Conservation (phyloP, 1,140 invertebrate species). For the Plutomurus gul region DNA sequence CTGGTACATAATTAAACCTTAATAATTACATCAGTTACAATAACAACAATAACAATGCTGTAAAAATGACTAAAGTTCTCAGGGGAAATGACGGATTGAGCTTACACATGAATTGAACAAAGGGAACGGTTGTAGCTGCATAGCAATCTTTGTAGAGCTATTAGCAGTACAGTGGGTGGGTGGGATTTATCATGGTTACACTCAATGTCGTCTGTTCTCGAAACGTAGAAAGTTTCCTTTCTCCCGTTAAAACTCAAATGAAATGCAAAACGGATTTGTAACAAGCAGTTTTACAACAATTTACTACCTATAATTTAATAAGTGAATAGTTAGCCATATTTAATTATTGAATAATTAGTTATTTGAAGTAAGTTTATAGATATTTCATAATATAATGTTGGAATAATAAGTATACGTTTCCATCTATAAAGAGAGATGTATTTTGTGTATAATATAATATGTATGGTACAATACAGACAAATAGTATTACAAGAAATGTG, state of each 20-base stretch:
- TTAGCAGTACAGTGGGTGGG: not conserved
- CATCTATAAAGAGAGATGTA: not conserved
- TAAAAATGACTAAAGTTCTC: slow-evolving; percentile 23
- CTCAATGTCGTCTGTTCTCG: no score
- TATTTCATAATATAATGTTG: not conserved
- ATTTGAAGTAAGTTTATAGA: slow-evolving; percentile 11
- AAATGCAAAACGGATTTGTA: slow-evolving; percentile 27
- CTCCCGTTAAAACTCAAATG: not conserved
- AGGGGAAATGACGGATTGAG: no score
- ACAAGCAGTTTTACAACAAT: not conserved
- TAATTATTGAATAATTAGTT: slow-evolving; percentile 20
- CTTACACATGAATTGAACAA: not conserved
- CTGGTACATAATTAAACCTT: not conserved
- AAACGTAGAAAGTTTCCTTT: slow-evolving; percentile 29
- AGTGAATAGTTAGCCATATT: not conserved
- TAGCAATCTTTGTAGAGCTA: no score
- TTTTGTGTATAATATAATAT: not conserved
- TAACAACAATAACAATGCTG: slow-evolving; percentile 12
- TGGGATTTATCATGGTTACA: not conserved
- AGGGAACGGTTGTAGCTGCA: no score
- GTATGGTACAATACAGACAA: slow-evolving; percentile 2
- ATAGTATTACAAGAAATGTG: slow-evolving; percentile 16
- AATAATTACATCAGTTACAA: not conserved
- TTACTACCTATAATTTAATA: not conserved
- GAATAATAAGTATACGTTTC: slow-evolving; percentile 15